Evolutionary conservation across 2,113 vertebrate genomes (phyloP).

Genomic region (Pterocles burchelli): DNA sequence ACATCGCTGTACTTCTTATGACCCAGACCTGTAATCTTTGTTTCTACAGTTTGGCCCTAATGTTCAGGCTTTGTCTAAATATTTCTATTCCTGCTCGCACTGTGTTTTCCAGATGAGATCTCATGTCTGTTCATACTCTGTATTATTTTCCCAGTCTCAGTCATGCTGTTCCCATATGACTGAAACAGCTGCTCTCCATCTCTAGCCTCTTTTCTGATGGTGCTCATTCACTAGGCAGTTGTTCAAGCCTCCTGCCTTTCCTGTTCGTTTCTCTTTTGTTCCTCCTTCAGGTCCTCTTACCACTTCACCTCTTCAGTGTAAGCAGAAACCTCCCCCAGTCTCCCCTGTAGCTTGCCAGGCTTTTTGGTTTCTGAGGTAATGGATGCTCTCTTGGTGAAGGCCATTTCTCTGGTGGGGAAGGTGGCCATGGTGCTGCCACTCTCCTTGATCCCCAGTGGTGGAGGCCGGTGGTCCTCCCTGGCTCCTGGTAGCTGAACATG

Average conservation of each 20-base stretch:
- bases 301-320: not conserved
- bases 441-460: rapidly evolving
- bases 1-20: not conserved
- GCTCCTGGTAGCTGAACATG: not conserved
- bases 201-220: not conserved
- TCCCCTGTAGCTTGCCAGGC: not conserved
- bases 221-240: not conserved
- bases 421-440: rapidly evolving
- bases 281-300: not conserved
- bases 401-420: rapidly evolving
- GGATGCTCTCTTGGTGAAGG: not conserved
- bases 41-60: not conserved
- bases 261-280: not conserved
- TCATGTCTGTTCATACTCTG: not conserved
- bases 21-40: not conserved
- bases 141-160: not conserved
- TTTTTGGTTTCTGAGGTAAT: not conserved
- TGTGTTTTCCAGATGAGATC: not conserved
- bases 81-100: not conserved
- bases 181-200: not conserved
- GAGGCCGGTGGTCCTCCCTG: not conserved
- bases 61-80: not conserved
- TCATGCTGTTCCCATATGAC: not conserved
- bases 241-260: not conserved
- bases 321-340: not conserved